phyloP scores from a whole-genome alignment of 2,113 vertebrate genomes.

The Megalops atlanticus region DNA sequence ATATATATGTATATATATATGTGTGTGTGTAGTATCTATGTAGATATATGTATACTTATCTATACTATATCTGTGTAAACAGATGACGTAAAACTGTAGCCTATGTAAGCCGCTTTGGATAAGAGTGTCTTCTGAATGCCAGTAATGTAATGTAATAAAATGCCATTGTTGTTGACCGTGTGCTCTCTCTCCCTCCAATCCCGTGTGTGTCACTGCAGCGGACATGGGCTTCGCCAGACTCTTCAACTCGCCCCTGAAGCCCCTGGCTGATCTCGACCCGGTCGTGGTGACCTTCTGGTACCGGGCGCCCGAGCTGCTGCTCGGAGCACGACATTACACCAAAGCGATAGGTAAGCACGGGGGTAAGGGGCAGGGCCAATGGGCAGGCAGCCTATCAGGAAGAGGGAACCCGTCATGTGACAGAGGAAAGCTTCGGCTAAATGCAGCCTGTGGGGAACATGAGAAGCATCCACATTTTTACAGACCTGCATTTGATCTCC shows the following conservation, averaged over 20 bases:
- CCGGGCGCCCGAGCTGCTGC: slow-evolving; percentile 87
- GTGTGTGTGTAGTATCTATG: too few species aligned
- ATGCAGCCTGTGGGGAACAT: background rate
- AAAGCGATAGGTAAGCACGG: slow-evolving; percentile 96
- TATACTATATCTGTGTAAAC: too few species aligned
- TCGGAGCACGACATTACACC: slow-evolving; percentile 96
- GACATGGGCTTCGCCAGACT: slow-evolving; percentile 92
- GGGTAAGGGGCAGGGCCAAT: background rate
- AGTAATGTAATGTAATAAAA: background rate
- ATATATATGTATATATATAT: too few species aligned
- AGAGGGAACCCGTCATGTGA: background rate
- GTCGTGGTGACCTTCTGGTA: slow-evolving; percentile 93
- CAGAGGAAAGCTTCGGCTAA: background rate
- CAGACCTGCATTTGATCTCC: background rate
- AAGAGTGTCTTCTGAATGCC: background rate
- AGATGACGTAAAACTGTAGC: too few species aligned
- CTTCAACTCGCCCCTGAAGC: slow-evolving; percentile 89
- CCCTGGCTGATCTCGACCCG: slow-evolving; percentile 86
- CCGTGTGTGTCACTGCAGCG: slow-evolving; percentile 62
- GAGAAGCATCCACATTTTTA: background rate
- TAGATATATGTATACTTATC: too few species aligned
- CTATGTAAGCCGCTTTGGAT: too few species aligned
- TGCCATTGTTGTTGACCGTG: slow-evolving; percentile 5
- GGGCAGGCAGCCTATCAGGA: background rate
- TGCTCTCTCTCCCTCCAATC: background rate